Evolutionary conservation across 2,113 vertebrate species (phyloP).

Genomic region (Columbina picui): DNA sequence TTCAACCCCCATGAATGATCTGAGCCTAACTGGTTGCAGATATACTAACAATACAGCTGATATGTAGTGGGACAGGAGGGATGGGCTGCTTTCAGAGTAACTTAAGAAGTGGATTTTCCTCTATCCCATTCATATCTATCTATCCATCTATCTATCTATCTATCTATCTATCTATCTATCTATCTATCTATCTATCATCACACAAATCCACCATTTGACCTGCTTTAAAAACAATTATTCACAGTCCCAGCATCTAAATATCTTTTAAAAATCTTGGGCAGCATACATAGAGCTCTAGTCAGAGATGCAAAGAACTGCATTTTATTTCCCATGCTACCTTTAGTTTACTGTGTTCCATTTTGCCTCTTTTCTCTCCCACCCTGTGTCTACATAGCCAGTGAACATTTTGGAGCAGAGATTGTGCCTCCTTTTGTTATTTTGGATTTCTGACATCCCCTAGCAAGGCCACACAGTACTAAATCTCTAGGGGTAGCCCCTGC

Average conservation of each 20-base stretch:
- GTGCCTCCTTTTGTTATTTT: not conserved
- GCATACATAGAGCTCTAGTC: not conserved
- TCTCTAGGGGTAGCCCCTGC: not conserved
- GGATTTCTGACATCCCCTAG: not conserved
- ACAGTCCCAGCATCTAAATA: not conserved
- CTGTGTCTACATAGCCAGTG: not conserved
- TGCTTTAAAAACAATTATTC: not conserved
- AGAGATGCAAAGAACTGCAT: not conserved
- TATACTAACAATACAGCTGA: not conserved
- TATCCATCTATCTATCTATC: no score
- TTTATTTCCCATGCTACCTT: not conserved
- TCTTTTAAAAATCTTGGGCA: not conserved
- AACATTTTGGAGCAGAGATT: not conserved
- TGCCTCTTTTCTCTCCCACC: not conserved
- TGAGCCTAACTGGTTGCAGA: not conserved
- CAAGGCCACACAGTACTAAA: not conserved
- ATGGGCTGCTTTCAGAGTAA: not conserved
- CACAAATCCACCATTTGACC: not conserved
- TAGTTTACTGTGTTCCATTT: not conserved
- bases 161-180: no score
- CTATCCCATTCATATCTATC: not conserved
- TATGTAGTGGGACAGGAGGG: not conserved
- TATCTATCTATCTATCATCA: no score
- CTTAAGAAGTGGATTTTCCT: not conserved
- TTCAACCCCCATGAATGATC: not conserved